Evolutionary conservation across 2,797 vertebrate genomes (phyloP).

Genomic region (Ptychobarbus kaznakovi): DNA sequence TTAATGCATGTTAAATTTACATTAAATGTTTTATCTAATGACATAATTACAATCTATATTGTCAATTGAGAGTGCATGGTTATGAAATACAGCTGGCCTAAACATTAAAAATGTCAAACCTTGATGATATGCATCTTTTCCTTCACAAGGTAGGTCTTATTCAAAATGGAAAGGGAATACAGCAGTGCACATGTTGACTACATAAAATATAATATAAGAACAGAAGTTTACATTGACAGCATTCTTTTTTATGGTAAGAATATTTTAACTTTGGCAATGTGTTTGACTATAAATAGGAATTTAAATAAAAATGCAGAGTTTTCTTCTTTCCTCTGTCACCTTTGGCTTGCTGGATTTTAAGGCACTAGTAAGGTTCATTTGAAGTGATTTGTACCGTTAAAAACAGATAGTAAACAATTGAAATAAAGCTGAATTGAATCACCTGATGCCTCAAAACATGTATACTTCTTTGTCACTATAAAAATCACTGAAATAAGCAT

Average conservation of each 20-base stretch:
- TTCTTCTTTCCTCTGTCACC: background rate
- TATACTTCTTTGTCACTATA: background rate
- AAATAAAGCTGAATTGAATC: background rate
- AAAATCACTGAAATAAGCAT: conserved; percentile 70
- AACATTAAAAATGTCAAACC: background rate
- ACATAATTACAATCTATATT: background rate
- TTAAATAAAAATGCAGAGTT: background rate
- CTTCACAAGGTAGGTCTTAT: background rate
- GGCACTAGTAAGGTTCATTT: background rate
- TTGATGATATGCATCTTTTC: background rate
- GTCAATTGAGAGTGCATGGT: background rate
- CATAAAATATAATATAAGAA: background rate
- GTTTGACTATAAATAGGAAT: background rate
- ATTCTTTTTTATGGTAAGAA: background rate
- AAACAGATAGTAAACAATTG: background rate
- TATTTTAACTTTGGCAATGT: background rate
- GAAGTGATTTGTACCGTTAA: background rate
- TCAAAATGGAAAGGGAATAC: background rate
- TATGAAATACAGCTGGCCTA: background rate
- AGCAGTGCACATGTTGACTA: background rate
- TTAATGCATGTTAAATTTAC: background rate
- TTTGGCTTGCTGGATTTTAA: background rate
- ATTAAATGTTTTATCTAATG: background rate
- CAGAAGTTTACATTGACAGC: background rate
- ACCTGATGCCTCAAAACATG: background rate